These are phyloP conservation scores for Montipora capitata DNA, from an alignment of 92 coral and sea anemone genomes.

Conservation along the genomic window DNA sequence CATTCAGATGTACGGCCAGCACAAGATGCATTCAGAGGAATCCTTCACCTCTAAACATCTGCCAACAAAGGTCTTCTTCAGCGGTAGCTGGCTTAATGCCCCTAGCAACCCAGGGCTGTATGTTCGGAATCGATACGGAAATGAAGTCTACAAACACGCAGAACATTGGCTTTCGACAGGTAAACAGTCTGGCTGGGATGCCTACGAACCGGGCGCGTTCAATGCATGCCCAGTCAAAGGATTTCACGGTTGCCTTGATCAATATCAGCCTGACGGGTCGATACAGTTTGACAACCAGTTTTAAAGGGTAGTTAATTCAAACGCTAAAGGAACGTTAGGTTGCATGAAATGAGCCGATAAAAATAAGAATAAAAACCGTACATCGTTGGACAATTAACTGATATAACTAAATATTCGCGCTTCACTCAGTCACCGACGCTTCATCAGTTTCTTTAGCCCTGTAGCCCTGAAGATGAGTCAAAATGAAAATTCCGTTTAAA, in stretches of 20 bases:
- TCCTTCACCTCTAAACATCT: conserved; percentile 58
- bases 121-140: conserved; percentile 86
- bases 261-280: conserved; percentile 86
- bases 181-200: conserved; percentile 84
- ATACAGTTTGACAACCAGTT: conserved; percentile 85
- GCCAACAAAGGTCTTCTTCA: conserved; percentile 83
- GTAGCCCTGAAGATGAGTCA: too few relatives aligned
- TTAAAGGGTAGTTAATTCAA: neutral
- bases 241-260: conserved; percentile 90
- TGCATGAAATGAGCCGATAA: too few relatives aligned
- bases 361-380: too few relatives aligned
- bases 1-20: conserved; percentile 91
- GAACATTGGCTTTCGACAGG: conserved; percentile 92
- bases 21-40: conserved; percentile 81
- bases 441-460: too few relatives aligned
- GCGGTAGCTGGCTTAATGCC: conserved; percentile 86
- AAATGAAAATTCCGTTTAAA: too few relatives aligned
- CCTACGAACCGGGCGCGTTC: conserved; percentile 75
- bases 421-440: too few relatives aligned
- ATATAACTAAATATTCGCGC: too few relatives aligned
- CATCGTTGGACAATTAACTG: too few relatives aligned
- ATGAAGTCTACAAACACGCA: conserved; percentile 82
- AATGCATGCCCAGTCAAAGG: conserved; percentile 78
- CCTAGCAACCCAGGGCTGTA: conserved; percentile 89
- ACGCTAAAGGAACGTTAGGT: too few relatives aligned